Evolutionary conservation across 2,113 vertebrate species (phyloP), one percentile per base, ranked within the genome.

Genomic region (Ramphastos sulfuratus): DNA sequence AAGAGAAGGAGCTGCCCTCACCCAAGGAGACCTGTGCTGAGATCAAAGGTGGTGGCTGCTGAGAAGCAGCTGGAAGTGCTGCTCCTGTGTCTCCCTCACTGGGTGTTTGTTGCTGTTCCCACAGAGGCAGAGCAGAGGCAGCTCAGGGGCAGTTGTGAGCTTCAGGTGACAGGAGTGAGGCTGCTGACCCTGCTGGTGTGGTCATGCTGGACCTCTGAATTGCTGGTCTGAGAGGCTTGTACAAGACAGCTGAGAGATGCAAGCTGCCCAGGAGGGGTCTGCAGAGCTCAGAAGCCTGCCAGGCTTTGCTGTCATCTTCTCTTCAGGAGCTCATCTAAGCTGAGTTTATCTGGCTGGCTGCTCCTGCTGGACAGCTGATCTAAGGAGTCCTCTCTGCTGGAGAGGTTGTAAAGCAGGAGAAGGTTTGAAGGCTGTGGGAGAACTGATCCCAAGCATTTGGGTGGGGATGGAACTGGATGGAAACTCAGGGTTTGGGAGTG

Each of bases 291-390:
- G 2, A 59, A 31, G 30, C 3, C 71, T 44, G 28, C 14, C 66
- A 1, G 23, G 3, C 39, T 55, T 30, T 63, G 46, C 52, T 73
- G 46, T 60, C 59, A 33, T 21, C 52, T 46, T 83, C 28, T 54
- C 69, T 59, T 24, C 17, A 1, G 15, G 13, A 25, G 9, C 33
- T 55, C 25, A 7, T 50, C 50, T 35, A 76, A 65, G 3, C 5
- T n/a, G 50, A 30, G 24, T 4, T 85, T 11, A 58, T 10, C 39
- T 54, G 6, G 31, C 52, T 58, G 10, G 6, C 61, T 72, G 35
- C 24, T 50, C 72, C 33, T 78, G 82, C 61, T 69, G 0, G 10
- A 0, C 2, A 5, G 31, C 25, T n/a, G 50, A 52, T 24, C 50
- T 52, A 13, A 52, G 50, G 50, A 52, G 50, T 52, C 24, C 25